These are phyloP conservation scores for Prionailurus bengalensis DNA, from an alignment of 2,113 vertebrate genomes.

Conservation along the genomic window DNA sequence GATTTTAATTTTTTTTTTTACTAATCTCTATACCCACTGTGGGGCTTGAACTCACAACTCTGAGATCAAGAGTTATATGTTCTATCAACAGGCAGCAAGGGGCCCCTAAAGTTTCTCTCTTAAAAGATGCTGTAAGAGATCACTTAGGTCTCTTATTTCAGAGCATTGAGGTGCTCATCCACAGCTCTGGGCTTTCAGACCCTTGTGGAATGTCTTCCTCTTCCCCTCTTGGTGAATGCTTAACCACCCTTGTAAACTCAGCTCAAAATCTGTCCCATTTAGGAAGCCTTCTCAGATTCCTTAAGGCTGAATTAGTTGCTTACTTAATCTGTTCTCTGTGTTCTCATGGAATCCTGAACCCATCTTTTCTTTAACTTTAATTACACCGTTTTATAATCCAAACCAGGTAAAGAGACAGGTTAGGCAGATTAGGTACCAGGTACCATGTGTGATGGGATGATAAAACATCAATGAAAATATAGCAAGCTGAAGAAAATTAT, in stretches of 20 bases:
- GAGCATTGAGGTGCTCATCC: not conserved
- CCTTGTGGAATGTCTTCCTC: not conserved
- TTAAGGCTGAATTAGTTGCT: not conserved
- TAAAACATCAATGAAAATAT: not conserved
- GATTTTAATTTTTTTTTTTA: too few species aligned
- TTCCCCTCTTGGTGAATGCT: not conserved
- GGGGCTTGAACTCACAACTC: too few species aligned
- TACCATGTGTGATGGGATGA: not conserved
- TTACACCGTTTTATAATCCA: not conserved
- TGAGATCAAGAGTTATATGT: too few species aligned
- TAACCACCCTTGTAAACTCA: not conserved
- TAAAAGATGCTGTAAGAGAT: not conserved
- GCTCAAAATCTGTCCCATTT: not conserved
- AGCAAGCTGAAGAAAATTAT: not conserved
- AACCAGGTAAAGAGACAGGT: not conserved
- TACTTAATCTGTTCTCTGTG: slow-evolving; percentile 4
- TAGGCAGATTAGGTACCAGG: not conserved
- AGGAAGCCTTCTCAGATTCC: not conserved
- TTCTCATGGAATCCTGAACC: not conserved
- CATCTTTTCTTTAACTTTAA: not conserved
- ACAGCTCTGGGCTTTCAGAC: not conserved
- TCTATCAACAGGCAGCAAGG: too few species aligned
- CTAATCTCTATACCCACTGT: too few species aligned
- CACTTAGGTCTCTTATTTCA: not conserved
- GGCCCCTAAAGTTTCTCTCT: not conserved